Conservation (phyloP, 2,888 invertebrate species). For the Zaprionus bogoriensis region DNA sequence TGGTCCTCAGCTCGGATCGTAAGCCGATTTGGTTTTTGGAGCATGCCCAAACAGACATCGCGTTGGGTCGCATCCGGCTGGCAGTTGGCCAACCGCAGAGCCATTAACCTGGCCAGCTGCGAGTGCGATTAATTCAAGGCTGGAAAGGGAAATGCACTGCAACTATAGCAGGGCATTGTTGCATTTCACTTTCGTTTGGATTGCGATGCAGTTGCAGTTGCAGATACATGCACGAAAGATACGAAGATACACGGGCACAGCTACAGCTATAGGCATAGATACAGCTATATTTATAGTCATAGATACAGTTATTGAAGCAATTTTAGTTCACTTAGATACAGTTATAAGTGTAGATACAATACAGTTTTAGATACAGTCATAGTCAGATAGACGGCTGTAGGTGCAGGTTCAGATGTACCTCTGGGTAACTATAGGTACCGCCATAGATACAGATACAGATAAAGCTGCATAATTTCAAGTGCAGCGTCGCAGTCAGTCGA, state of each 20-base stretch:
- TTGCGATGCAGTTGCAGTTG: neutral
- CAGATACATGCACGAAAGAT: no score
- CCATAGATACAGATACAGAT: neutral
- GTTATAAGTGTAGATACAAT: no score
- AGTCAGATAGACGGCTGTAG: neutral
- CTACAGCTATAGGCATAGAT: no score
- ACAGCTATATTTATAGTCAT: no score
- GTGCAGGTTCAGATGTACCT: neutral
- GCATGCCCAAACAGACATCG: slow-evolving; percentile 4
- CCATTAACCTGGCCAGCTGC: slow-evolving; percentile 47
- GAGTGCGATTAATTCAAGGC: slow-evolving; percentile 39
- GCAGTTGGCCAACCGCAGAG: slow-evolving; percentile 41
- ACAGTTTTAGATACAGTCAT: neutral
- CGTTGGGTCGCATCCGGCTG: slow-evolving; percentile 53
- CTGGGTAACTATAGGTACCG: slow-evolving; percentile 4
- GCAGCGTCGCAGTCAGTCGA: slow-evolving; percentile 50
- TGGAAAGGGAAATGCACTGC: slow-evolving; percentile 60
- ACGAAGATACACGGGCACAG: no score
- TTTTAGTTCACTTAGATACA: no score
- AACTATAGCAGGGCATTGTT: slow-evolving; percentile 59
- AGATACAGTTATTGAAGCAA: no score
- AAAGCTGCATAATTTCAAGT: slow-evolving; percentile 56
- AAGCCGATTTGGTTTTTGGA: slow-evolving; percentile 33
- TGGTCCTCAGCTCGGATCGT: slow-evolving; percentile 33
- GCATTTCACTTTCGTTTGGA: slow-evolving; percentile 71